These are phyloP conservation scores for Sakesphorus luctuosus DNA, from an alignment of 2,113 vertebrate species.

Conservation along the genomic window DNA sequence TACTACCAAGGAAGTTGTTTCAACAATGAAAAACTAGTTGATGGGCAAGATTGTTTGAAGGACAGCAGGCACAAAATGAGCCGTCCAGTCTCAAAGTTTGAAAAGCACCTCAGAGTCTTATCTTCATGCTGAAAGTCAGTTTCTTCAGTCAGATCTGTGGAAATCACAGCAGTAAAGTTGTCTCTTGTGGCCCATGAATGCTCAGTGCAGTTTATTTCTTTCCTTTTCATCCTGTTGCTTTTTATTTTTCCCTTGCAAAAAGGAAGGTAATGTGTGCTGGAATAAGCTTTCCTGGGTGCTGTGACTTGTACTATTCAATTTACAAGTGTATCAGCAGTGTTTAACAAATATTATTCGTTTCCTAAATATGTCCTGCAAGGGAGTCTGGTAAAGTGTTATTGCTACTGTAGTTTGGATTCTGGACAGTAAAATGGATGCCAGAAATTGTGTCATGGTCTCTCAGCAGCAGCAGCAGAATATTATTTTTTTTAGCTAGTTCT, in stretches of 20 bases:
- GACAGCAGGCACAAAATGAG: not conserved
- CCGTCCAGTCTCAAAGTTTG: not conserved
- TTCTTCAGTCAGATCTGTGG: not conserved
- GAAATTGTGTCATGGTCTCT: slow-evolving; percentile 47
- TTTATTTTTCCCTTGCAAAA: not conserved
- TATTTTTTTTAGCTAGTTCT: not conserved
- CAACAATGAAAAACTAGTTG: not conserved
- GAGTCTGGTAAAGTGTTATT: slow-evolving; percentile 34
- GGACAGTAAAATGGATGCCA: slow-evolving; percentile 14
- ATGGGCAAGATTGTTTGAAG: not conserved
- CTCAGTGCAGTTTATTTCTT: not conserved
- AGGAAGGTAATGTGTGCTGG: not conserved
- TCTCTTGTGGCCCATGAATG: not conserved
- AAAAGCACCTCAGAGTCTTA: not conserved
- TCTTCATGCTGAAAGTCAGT: not conserved
- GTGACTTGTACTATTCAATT: not conserved
- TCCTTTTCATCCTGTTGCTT: not conserved
- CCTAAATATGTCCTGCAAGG: slow-evolving; percentile 21
- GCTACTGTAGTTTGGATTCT: slow-evolving; percentile 44
- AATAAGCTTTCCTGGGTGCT: not conserved
- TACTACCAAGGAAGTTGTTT: not conserved
- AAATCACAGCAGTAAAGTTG: not conserved
- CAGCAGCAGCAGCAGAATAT: not conserved
- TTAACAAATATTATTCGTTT: slow-evolving; percentile 25
- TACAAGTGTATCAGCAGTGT: not conserved